Percentiles rank a stretch among this genome's conserved stretches.
Conservation (phyloP, 92 coral and sea anemone genomes). For the Zoanthus solanderi region DNA sequence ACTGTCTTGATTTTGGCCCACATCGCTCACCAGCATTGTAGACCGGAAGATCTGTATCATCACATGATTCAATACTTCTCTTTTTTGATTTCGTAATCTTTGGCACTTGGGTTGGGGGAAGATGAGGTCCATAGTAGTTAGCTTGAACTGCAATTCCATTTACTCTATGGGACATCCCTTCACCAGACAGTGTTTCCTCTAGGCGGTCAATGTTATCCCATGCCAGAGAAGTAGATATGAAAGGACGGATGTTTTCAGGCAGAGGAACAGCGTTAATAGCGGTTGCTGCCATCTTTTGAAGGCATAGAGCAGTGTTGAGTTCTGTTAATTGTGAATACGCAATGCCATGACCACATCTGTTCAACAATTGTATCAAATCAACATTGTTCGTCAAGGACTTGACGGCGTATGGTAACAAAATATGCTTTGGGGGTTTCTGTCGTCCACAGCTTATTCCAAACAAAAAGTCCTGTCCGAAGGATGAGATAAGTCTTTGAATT, state of each 20-base stretch:
- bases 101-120: slow-evolving; percentile 26
- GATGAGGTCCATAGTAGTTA: slow-evolving; percentile 58
- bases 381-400: slow-evolving; percentile 64
- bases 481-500: slow-evolving; percentile 8
- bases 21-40: no score
- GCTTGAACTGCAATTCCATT: slow-evolving; percentile 66
- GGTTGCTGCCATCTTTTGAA: slow-evolving; percentile 27
- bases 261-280: slow-evolving; percentile 43
- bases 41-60: no score
- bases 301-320: slow-evolving; percentile 61
- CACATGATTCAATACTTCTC: slow-evolving; percentile 13
- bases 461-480: slow-evolving; percentile 65
- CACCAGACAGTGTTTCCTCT: slow-evolving; percentile 46
- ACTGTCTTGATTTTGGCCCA: no score
- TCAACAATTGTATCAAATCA: slow-evolving; percentile 60
- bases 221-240: slow-evolving; percentile 44
- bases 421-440: slow-evolving; percentile 72
- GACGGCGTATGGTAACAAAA: slow-evolving; percentile 66
- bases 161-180: slow-evolving; percentile 55
- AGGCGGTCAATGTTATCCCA: slow-evolving; percentile 55
- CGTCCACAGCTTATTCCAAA: slow-evolving; percentile 65
- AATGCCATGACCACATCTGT: slow-evolving; percentile 71
- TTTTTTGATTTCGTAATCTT: slow-evolving; percentile 34
- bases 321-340: slow-evolving; percentile 72
- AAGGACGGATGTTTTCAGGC: slow-evolving; percentile 48